These are phyloP conservation scores for Neoscelio sp. DNA, from an alignment of 2,888 invertebrate species.

Conservation along the genomic window DNA sequence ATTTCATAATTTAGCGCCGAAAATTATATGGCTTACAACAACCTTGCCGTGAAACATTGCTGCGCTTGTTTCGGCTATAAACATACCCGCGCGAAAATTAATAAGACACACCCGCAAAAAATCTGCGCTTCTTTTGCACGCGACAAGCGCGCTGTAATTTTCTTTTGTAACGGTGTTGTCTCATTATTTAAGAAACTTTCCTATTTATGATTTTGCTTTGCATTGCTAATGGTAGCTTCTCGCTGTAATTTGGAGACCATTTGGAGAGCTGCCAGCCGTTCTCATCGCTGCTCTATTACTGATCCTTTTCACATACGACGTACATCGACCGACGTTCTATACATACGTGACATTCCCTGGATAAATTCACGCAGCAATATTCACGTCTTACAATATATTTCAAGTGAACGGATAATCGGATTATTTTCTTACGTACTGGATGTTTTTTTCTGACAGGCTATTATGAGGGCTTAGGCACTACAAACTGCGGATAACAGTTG, in stretches of 20 bases:
- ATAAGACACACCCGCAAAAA: conserved; percentile 25
- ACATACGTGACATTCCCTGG: conserved; percentile 60
- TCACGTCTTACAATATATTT: conserved; percentile 41
- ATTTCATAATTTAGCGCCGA: conserved; percentile 22
- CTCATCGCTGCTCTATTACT: conserved; percentile 68
- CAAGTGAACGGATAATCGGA: conserved; percentile 38
- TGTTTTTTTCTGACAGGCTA: conserved; percentile 8
- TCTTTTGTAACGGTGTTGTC: conserved; percentile 16
- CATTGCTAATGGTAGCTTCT: conserved; percentile 77
- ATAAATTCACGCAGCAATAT: conserved; percentile 51
- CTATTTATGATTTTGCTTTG: conserved; percentile 74
- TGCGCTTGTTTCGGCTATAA: conserved; percentile 12
- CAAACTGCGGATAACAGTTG: too few species aligned
- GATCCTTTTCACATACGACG: conserved; percentile 71
- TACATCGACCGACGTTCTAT: conserved; percentile 46
- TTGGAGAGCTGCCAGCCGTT: conserved; percentile 75
- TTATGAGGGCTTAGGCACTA: neutral
- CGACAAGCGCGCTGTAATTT: conserved; percentile 22
- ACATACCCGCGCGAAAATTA: conserved; percentile 45
- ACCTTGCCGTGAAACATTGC: conserved; percentile 51
- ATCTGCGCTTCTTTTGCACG: conserved; percentile 5
- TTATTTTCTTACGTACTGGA: conserved; percentile 42
- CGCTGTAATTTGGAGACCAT: conserved; percentile 73
- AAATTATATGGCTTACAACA: conserved; percentile 49
- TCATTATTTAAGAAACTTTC: conserved; percentile 53